These are phyloP conservation scores for Portunus trituberculatus DNA, from an alignment of 1,140 invertebrate species.

Conservation along the genomic window DNA sequence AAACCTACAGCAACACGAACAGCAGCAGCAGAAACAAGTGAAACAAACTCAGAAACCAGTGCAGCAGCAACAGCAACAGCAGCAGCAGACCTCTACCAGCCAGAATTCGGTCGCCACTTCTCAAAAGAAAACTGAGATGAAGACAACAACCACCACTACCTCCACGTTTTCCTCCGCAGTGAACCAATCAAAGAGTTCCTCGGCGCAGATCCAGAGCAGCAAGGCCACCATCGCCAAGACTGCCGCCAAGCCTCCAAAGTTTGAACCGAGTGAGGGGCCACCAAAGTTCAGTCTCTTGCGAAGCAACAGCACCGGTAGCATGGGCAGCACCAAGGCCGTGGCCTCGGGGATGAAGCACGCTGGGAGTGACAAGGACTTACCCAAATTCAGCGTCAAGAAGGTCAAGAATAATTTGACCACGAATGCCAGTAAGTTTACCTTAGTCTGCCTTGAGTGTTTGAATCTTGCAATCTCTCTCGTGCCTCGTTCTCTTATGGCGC, in stretches of 20 bases:
- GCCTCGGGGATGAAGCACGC: constrained; percentile 60
- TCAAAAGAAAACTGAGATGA: constrained; percentile 63
- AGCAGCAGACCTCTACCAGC: constrained; percentile 55
- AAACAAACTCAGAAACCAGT: not conserved
- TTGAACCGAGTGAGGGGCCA: constrained; percentile 54
- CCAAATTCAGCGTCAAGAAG: constrained; percentile 77
- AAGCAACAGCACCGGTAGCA: constrained; percentile 77
- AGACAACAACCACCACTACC: constrained; percentile 52
- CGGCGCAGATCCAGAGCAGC: constrained; percentile 31
- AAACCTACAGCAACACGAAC: constrained; percentile 45
- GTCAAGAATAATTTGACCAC: constrained; percentile 61
- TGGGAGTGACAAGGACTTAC: constrained; percentile 77
- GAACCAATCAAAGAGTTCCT: not conserved
- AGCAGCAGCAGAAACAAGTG: constrained; percentile 57
- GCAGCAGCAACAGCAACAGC: constrained; percentile 50
- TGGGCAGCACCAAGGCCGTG: constrained; percentile 32
- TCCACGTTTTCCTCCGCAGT: constrained; percentile 59
- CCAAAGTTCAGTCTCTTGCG: constrained; percentile 77
- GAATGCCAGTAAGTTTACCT: constrained; percentile 64
- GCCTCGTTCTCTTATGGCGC: not conserved
- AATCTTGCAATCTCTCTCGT: not conserved
- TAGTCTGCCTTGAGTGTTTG: not conserved
- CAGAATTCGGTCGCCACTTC: constrained; percentile 57
- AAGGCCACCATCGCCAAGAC: constrained; percentile 64
- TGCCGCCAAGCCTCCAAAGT: constrained; percentile 68